Evolutionary conservation across 2,888 invertebrate genomes (phyloP).

Genomic region (Dastarcus helophoroides): DNA sequence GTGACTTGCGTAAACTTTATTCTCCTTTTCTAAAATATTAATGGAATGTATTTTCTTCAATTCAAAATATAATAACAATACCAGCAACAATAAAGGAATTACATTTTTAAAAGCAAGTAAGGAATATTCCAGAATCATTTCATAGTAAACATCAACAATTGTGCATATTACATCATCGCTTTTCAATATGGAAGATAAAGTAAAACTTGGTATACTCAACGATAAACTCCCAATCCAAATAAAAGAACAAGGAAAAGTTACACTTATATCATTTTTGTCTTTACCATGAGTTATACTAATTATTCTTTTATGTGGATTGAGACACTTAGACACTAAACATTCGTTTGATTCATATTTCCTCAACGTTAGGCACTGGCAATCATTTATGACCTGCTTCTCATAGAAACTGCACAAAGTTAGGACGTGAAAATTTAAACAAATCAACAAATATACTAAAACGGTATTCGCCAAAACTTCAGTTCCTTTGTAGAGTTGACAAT

Average conservation of each 20-base stretch:
- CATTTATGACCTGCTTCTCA: slow-evolving; percentile 34
- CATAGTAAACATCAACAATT: slow-evolving; percentile 41
- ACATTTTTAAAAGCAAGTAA: slow-evolving; percentile 27
- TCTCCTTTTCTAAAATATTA: too few relatives aligned
- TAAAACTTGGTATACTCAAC: slow-evolving; percentile 48
- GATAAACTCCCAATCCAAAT: slow-evolving; percentile 49
- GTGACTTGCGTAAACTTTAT: not conserved
- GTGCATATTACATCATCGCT: slow-evolving; percentile 39
- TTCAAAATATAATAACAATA: too few relatives aligned
- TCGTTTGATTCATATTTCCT: slow-evolving; percentile 25
- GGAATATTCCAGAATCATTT: slow-evolving; percentile 27
- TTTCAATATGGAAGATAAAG: slow-evolving; percentile 39
- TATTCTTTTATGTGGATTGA: slow-evolving; percentile 38
- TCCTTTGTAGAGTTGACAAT: slow-evolving; percentile 45
- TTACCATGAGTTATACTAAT: slow-evolving; percentile 44
- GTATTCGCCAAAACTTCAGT: slow-evolving; percentile 44
- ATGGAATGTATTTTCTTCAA: too few relatives aligned
- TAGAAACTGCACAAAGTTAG: slow-evolving; percentile 45
- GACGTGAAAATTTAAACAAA: slow-evolving; percentile 46
- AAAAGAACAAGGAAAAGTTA: slow-evolving; percentile 43
- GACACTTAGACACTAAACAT: slow-evolving; percentile 26
- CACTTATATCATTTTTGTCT: slow-evolving; percentile 37
- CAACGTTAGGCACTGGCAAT: slow-evolving; percentile 23
- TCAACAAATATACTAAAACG: slow-evolving; percentile 44
- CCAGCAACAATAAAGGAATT: slow-evolving; percentile 24